Evolutionary conservation across 2,113 vertebrate species (phyloP), one percentile per base, ranked within the genome.

Genomic region (Corynorhinus townsendii): DNA sequence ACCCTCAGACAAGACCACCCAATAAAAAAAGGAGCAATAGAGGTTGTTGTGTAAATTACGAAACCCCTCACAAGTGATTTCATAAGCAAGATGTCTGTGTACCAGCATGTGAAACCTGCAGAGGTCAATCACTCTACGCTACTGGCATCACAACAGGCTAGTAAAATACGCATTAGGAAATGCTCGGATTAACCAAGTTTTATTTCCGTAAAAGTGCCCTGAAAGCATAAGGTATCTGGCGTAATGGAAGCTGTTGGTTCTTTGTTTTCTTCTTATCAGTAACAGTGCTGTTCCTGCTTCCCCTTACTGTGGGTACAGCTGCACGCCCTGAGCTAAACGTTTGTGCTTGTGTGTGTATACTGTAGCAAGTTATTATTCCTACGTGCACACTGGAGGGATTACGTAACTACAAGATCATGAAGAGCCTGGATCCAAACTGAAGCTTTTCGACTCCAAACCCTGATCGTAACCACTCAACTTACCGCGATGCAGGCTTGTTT

Each of bases 21-120:
- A 95, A 81, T 90, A 94, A 92, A 96, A 90, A 88, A 88, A 54
- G 30, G 11, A 80, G 47, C 56, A 49, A 22, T 30, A 89, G 19
- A 35, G 64, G 90, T 95, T 82, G 93, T 40, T 93, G 62, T 75
- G 45, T 86, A 90, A 96, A 93, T 86, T 83, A 95, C 64, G 64
- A 86, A 95, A n/a, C 52, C 33, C 38, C 3, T 59, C 52, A 93
- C 66, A 69, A 93, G 35, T 68, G 35, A 93, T 56, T 96, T 93
- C 68, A 82, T 72, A 87, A 76, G 40, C 49, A 91, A 71, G n/a
- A 82, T 75, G 68, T 7, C 64, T 56, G 14, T 33, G 10, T 22
- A 47, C 28, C 7, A 59, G 56, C 20, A 75, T 5, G 66, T 9
- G 2, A 38, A 90, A 96, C 88, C 15, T 49, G 30, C 9, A 93